Percentiles rank a stretch among this genome's conserved stretches.
Evolutionary conservation across 2,113 vertebrate species (phyloP).

Genomic region (Hippocampus comes): DNA sequence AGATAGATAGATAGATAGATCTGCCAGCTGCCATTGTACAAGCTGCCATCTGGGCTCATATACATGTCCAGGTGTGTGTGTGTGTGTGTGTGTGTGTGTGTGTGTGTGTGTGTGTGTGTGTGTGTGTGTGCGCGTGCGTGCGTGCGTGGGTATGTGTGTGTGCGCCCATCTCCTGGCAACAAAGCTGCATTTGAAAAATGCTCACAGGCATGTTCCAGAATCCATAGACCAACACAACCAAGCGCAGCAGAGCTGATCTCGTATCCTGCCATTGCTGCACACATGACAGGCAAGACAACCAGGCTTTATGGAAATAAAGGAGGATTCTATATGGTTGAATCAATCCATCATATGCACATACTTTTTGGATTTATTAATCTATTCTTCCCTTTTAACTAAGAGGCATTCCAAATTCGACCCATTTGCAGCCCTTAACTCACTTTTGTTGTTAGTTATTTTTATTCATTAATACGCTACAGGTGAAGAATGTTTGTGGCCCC

Average conservation of each 20-base stretch:
- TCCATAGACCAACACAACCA: slow-evolving; percentile 50
- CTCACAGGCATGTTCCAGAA: slow-evolving; percentile 35
- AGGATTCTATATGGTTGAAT: background rate
- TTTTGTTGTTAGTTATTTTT: too few species aligned
- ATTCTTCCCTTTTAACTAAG: background rate
- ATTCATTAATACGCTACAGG: too few species aligned
- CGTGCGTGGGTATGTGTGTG: background rate
- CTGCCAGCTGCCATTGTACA: slow-evolving; percentile 58
- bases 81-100: slow-evolving; percentile 3
- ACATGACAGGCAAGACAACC: slow-evolving; percentile 10
- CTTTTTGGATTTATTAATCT: background rate
- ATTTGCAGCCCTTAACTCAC: too few species aligned
- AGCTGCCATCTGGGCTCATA: slow-evolving; percentile 26
- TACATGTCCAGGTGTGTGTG: slow-evolving; percentile 46
- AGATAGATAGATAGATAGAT: slow-evolving; percentile 8
- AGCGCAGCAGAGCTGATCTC: slow-evolving; percentile 20
- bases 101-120: slow-evolving; percentile 48
- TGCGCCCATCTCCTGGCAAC: slow-evolving; percentile 60
- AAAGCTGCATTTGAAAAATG: slow-evolving; percentile 44
- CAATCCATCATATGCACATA: background rate
- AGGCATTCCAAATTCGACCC: too few species aligned
- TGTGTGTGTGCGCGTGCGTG: too few species aligned
- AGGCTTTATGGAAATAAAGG: background rate
- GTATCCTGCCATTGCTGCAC: slow-evolving; percentile 17
- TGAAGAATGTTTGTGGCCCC: too few species aligned